Evolutionary conservation across 2,113 vertebrate genomes (phyloP).

Genomic region (Puntigrus tetrazona): DNA sequence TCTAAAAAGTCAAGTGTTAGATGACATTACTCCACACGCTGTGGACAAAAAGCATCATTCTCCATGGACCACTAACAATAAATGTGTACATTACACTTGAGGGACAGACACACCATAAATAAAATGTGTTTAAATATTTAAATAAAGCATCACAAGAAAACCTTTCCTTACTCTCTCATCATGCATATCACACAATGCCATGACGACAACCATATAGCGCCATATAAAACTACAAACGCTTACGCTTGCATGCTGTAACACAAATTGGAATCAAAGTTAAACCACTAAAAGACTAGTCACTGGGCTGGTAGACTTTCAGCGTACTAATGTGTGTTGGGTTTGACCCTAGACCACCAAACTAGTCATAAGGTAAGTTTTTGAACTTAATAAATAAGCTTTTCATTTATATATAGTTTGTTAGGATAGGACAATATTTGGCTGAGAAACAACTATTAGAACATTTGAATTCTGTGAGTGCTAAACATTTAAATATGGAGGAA

Average conservation of each 20-base stretch:
- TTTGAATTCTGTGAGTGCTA: too few species aligned
- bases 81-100: slow-evolving; percentile 4
- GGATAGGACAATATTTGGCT: too few species aligned
- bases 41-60: neutral
- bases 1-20: neutral
- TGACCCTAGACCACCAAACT: too few species aligned
- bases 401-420: too few species aligned
- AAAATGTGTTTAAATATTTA: neutral
- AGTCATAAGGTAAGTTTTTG: too few species aligned
- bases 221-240: neutral
- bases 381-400: too few species aligned
- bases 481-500: too few species aligned
- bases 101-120: neutral
- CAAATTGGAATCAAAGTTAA: neutral
- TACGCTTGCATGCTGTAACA: neutral
- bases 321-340: too few species aligned
- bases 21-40: neutral
- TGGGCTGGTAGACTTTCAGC: too few species aligned
- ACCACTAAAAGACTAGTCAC: neutral
- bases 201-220: neutral
- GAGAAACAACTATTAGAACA: too few species aligned
- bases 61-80: slow-evolving; percentile 4
- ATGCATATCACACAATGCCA: neutral
- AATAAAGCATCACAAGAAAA: neutral
- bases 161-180: neutral